phyloP scores from a whole-genome alignment of 92 coral and sea anemone genomes.

The Meandrina meandrites region DNA sequence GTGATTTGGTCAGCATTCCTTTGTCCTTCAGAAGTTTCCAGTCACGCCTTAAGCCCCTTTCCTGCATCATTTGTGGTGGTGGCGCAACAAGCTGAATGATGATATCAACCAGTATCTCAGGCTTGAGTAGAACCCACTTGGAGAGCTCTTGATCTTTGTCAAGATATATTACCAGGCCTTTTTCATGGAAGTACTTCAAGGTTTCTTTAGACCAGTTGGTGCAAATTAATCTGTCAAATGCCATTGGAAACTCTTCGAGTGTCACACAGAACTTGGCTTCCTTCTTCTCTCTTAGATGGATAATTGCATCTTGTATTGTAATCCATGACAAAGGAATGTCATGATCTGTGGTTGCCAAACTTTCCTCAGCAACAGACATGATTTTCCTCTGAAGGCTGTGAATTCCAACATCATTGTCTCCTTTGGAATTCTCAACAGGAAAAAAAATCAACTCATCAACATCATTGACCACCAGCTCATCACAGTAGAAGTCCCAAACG shows the following conservation, averaged over 20 bases:
- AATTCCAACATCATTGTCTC: constrained; percentile 36
- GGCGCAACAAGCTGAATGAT: constrained; percentile 44
- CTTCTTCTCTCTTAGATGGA: not conserved
- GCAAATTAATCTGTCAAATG: not conserved
- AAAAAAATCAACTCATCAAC: constrained; percentile 37
- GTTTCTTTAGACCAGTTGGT: constrained; percentile 30
- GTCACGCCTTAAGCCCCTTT: constrained; percentile 49
- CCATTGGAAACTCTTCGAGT: constrained; percentile 30
- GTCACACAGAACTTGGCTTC: constrained; percentile 29
- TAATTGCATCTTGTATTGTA: constrained; percentile 46
- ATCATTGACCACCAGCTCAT: constrained; percentile 28
- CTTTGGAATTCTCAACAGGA: constrained; percentile 48
- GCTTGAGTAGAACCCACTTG: constrained; percentile 60
- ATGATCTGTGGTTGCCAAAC: not conserved
- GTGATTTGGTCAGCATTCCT: constrained; percentile 52
- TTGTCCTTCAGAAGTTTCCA: constrained; percentile 43
- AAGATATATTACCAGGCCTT: constrained; percentile 52
- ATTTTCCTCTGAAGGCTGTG: constrained; percentile 22
- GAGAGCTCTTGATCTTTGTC: constrained; percentile 30
- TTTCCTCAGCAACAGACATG: constrained; percentile 31
- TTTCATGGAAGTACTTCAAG: constrained; percentile 57
- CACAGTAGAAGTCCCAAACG: constrained; percentile 34
- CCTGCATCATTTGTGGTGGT: constrained; percentile 2
- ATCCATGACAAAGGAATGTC: constrained; percentile 58
- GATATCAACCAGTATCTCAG: constrained; percentile 48